Evolutionary conservation across 2,113 vertebrate species (phyloP), one percentile per base, ranked within the genome.

Genomic region (Himantopus leucocephalus): DNA sequence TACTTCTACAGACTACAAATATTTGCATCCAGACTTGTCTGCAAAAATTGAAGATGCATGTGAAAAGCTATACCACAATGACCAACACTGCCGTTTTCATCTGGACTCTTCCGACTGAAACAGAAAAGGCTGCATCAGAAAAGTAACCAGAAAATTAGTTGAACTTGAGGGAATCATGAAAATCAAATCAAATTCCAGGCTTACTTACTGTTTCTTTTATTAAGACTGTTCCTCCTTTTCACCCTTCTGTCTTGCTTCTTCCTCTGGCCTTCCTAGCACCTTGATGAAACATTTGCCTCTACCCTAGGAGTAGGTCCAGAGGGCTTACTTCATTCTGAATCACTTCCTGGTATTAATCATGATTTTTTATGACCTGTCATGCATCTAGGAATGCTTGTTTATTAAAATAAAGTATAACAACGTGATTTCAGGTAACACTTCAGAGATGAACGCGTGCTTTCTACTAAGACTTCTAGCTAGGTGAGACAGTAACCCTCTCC

Each of bases 1-100:
- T 83, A 41, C 82, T 95, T 85, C 87, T 90, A 41, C 62, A 82
- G 92, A 93, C 48, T 94, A 92, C 85, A 93, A 96, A 95, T 92
- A 96, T 95, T 96, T 97, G 80, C 86, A 91, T 91, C 68, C 62
- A 90, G 62, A 15, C 77, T 85, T 59, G 50, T 29, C 59, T 93
- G 84, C 67, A 88, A 80, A 82, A 97, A 52, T 39, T 62, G 74
- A 91, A 88, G 89, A 70, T 76, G 75, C 37, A 5, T 43, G 34
- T 80, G 75, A 52, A 90, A 90, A 88, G 23, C 62, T n/a, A 3
- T 22, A 22, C 27, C 32, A 21, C 18, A 14, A 11, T 58, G 55
- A 76, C 45, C 75, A 88, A 3, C 0, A 0, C 29, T 71, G 45
- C 27, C 12, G 11, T 85, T 83, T 79, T 56, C 48, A 70, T 7